Percentiles rank a stretch among this genome's conserved stretches.
Conservation (phyloP, 2,797 vertebrate genomes). For the Platyrinchus mystaceus region DNA sequence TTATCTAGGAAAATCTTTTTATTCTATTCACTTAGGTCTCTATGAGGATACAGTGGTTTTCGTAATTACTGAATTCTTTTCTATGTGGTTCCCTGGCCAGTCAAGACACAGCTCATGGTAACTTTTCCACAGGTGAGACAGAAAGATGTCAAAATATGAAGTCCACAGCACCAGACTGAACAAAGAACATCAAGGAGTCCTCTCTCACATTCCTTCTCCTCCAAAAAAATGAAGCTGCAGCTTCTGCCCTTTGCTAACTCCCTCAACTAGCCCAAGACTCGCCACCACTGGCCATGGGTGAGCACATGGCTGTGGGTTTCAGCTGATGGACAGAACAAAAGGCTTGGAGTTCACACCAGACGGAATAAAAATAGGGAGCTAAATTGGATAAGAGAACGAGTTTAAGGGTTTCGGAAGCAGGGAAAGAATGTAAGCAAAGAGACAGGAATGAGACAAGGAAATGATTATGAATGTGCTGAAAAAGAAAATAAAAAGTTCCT, state of each 20-base stretch:
- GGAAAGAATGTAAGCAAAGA: not conserved
- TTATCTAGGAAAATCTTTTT: not conserved
- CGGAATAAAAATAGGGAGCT: not conserved
- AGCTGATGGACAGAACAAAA: not conserved
- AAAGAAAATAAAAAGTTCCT: not conserved
- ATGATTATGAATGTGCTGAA: not conserved
- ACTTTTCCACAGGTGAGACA: not conserved
- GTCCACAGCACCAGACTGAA: not conserved
- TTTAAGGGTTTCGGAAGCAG: not conserved
- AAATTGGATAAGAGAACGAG: constrained; percentile 2
- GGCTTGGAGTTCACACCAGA: not conserved
- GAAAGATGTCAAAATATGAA: not conserved
- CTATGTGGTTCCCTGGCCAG: not conserved
- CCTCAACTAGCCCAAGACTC: not conserved
- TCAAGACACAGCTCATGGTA: not conserved
- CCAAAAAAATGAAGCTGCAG: not conserved
- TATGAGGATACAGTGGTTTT: not conserved
- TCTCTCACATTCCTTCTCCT: not conserved
- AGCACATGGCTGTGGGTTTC: not conserved
- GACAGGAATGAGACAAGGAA: not conserved
- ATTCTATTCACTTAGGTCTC: not conserved
- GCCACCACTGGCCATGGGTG: not conserved
- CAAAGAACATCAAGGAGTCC: not conserved
- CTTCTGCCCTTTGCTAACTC: not conserved
- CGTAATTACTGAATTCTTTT: not conserved